Evolutionary conservation across 2,113 vertebrate genomes (phyloP), one percentile per base, ranked within the genome.

Genomic region (Castor canadensis): DNA sequence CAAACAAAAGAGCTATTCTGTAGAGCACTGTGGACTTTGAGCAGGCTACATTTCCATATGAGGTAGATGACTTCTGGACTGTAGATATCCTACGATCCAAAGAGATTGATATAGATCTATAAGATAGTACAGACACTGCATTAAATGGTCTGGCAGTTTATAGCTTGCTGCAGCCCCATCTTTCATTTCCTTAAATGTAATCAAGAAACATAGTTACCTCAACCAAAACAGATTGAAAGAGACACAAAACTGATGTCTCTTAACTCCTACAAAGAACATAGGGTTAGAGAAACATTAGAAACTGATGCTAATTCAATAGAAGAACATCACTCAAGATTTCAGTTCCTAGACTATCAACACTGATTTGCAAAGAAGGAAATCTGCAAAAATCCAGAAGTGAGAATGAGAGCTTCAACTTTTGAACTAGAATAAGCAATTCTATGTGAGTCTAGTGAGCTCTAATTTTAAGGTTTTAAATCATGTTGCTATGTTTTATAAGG

Each of bases 111-210:
- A 28, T 86, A 92, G 52, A 24, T 6, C 40, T 47, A 79, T 60
- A 19, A 62, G 94, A 82, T 93, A 93, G 45, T 96, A 45, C 66
- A 96, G 85, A 85, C 12, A 96, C 67, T 66, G 5, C 94, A 94
- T 86, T 85, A 96, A 95, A 15, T 90, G 79, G 30, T 92, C 47
- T 88, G n/a, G 79, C 3, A 83, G 47, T 52, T 94, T 13, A 87
- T 95, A 93, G 73, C 16, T 75, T 58, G 20, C 95, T 96, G 96
- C 0, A 4, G 58, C 69, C 38, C 94, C 69, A 82, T 73, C 16
- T 96, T 96, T 97, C n/a, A 89, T 64, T 95, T 91, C 15, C 71
- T 94, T 95, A 94, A 96, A 95, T 80, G 58, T 91, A 95, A 95
- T 96, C 96, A 94, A 56, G 9, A 72, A 96, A 95, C 56, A 56